Base-by-base conservation (phyloP, 2,888 invertebrate species). In the Lutraria lutraria region DNA sequence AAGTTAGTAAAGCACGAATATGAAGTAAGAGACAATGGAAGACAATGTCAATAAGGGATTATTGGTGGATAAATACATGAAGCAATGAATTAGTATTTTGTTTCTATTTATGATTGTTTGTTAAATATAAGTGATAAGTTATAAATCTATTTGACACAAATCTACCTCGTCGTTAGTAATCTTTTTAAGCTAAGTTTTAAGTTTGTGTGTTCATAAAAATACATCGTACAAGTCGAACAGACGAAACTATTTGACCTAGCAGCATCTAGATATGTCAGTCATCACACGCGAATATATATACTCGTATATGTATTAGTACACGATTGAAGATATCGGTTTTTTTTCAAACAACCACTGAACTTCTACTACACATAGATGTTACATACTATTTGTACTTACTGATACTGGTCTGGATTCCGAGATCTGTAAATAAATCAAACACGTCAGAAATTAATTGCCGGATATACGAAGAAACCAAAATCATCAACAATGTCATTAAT, bases 331-430 rank as follows among this genome's bases (percentile, higher is more conserved):
- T 4, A 43, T 43, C 43, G 43, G 4, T 4, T 43, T 43, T 43
- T 43, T 8, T 43, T n/a, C n/a, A n/a, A n/a, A 43, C 2, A 43
- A 43, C 43, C 8, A 43, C 43, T 43, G 43, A 8, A 43, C 29
- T 76, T 19, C 31, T 19, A 31, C 34, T 76, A 76, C 31, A 68
- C 76, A 34, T 6, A 34, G n/a, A 34, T 76, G 8, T 10, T 34
- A 16, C 76, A 31, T 63, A 76, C 31, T 25, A 16, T 25, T 15
- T 34, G 19, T 52, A 88, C 88, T 88, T 80, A 88, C 88, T 88
- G 88, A 88, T 88, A 60, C 84, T 80, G 8, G 88, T 31, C 21
- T 81, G n/a, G 19, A 88, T 13, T 68, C 81, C 88, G 31, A 88
- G 79, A 63, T 81, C 88, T 88, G 85, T 15, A 81, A 85, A 3